phyloP scores from a whole-genome alignment of 1,140 invertebrate species.

The Microplitis demolitor region DNA sequence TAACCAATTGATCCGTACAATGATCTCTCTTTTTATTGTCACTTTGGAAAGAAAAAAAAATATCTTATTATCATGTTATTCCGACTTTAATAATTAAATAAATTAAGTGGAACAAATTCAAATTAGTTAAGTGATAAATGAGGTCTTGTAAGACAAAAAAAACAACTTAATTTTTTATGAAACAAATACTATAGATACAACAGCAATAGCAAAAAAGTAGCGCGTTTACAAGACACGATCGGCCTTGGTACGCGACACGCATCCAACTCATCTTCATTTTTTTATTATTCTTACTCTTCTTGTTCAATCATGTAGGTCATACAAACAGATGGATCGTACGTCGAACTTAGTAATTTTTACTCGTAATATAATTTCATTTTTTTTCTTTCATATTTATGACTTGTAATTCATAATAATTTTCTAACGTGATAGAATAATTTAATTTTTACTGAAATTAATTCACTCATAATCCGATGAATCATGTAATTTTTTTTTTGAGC shows the following conservation, averaged over 20 bases:
- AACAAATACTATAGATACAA: neutral
- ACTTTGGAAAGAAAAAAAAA: neutral
- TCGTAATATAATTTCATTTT: too few relatives aligned
- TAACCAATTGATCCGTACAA: conserved; percentile 23
- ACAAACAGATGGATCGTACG: neutral
- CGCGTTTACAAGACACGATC: conserved; percentile 23
- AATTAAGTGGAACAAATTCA: too few relatives aligned
- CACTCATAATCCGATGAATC: neutral
- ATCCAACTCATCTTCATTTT: conserved; percentile 10
- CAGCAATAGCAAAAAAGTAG: conserved; percentile 16
- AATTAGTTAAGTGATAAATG: too few relatives aligned
- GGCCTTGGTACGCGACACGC: conserved; percentile 30
- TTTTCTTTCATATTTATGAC: too few relatives aligned
- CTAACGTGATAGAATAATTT: neutral
- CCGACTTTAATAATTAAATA: neutral
- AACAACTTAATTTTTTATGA: neutral
- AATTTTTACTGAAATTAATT: conserved; percentile 2
- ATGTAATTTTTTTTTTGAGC: too few relatives aligned
- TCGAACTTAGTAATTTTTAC: neutral
- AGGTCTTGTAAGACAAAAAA: neutral
- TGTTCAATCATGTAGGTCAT: conserved; percentile 23
- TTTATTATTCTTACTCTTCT: too few relatives aligned
- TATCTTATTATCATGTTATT: too few relatives aligned
- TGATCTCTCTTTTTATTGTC: conserved; percentile 2
- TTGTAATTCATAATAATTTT: neutral